These are phyloP conservation scores for Vanacampus margaritifer DNA, from an alignment of 2,113 vertebrate species.

Conservation along the genomic window DNA sequence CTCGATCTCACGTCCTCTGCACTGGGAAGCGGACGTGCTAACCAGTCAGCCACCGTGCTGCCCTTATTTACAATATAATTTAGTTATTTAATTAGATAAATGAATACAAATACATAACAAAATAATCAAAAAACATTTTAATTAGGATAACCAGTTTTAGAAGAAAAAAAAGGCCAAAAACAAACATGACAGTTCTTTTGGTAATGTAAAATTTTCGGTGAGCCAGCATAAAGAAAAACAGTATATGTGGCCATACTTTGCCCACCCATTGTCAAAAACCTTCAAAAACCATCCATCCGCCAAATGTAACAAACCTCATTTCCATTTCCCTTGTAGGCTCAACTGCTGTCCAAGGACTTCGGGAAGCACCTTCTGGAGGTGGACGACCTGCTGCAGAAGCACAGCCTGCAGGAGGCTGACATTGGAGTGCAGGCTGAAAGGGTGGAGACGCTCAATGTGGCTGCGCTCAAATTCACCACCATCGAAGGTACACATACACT, in stretches of 20 bases:
- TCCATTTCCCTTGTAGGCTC: slow-evolving; percentile 60
- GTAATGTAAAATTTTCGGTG: background rate
- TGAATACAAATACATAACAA: too few relatives aligned
- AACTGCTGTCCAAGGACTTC: slow-evolving; percentile 84
- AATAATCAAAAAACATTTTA: too few relatives aligned
- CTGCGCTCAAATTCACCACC: slow-evolving; percentile 85
- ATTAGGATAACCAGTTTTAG: background rate
- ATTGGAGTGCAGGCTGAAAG: slow-evolving; percentile 84
- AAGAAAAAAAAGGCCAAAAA: background rate
- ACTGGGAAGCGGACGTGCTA: too few relatives aligned
- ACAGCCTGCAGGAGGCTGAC: slow-evolving; percentile 85
- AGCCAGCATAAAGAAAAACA: background rate
- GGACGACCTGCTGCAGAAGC: slow-evolving; percentile 92
- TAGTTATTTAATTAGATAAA: too few relatives aligned
- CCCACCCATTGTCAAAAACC: background rate
- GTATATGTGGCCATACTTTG: background rate
- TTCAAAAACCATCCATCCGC: background rate
- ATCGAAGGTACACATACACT: slow-evolving; percentile 74
- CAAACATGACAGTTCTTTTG: background rate
- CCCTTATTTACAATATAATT: too few relatives aligned
- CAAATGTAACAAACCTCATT: background rate
- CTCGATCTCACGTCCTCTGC: too few relatives aligned
- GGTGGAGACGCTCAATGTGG: slow-evolving; percentile 81
- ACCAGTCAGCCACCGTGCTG: too few relatives aligned
- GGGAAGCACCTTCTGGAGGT: slow-evolving; percentile 94